Evolutionary conservation across 2,113 vertebrate genomes (phyloP).

Genomic region (Chaetorhynchus papuensis): DNA sequence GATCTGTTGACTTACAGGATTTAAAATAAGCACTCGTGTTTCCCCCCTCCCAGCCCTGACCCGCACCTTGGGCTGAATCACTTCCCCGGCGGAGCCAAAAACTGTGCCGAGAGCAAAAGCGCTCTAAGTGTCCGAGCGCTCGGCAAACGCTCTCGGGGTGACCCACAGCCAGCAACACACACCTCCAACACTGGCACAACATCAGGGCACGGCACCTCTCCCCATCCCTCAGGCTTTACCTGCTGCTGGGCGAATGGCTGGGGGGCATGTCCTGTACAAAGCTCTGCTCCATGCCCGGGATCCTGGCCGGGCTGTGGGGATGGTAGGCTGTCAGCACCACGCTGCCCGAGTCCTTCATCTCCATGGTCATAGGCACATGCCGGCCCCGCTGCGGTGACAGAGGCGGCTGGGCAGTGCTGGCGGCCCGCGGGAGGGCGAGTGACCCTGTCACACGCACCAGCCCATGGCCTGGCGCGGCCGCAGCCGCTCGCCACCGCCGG

Average conservation of each 20-base stretch:
- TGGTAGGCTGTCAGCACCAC: slow-evolving; percentile 88
- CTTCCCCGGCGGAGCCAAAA: not conserved
- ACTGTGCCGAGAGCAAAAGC: not conserved
- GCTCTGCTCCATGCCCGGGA: slow-evolving; percentile 66
- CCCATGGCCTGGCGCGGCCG: not conserved
- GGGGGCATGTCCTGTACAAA: slow-evolving; percentile 63
- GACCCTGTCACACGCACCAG: not conserved
- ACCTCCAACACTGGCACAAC: accelerated
- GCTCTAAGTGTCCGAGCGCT: not conserved
- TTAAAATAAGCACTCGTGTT: not conserved
- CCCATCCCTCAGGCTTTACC: slow-evolving; percentile 49
- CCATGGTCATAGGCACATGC: slow-evolving; percentile 75
- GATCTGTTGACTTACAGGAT: not conserved
- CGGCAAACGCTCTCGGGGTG: accelerated
- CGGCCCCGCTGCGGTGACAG: not conserved
- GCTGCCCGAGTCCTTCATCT: slow-evolving; percentile 81
- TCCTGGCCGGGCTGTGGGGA: slow-evolving; percentile 75
- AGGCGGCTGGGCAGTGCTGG: not conserved
- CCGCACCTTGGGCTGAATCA: not conserved
- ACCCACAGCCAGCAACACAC: accelerated
- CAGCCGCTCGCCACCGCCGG: not conserved
- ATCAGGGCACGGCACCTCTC: accelerated
- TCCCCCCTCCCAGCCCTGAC: not conserved
- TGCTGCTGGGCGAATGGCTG: slow-evolving; percentile 66
- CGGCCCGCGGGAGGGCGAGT: not conserved